Conservation (phyloP, 1,140 invertebrate genomes). For the Drosophila subobscura region DNA sequence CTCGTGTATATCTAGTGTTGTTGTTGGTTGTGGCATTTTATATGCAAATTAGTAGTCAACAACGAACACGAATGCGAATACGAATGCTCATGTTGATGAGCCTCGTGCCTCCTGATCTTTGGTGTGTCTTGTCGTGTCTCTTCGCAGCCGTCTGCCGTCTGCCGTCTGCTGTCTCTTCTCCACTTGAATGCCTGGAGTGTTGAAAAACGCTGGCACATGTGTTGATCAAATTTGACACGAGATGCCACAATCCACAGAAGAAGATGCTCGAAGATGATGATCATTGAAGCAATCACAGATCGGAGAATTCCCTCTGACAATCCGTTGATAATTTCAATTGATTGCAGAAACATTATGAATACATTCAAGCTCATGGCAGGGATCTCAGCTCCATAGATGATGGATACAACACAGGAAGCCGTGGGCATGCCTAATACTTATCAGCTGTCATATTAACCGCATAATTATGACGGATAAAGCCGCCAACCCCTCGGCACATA, state of each 20-base stretch:
- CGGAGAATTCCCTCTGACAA: neutral
- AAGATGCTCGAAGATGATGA: slow-evolving; percentile 9
- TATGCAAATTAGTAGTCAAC: slow-evolving; percentile 63
- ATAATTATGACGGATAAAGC: slow-evolving; percentile 52
- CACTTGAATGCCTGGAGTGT: slow-evolving; percentile 26
- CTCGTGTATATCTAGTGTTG: slow-evolving; percentile 16
- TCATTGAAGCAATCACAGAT: slow-evolving; percentile 12
- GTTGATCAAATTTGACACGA: slow-evolving; percentile 44
- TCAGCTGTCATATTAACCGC: slow-evolving; percentile 43
- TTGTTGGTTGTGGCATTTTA: slow-evolving; percentile 53
- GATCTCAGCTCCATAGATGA: slow-evolving; percentile 6
- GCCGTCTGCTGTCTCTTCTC: slow-evolving; percentile 15
- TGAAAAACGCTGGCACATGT: slow-evolving; percentile 48
- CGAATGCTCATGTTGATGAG: slow-evolving; percentile 43
- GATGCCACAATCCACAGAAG: neutral
- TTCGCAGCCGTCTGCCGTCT: neutral
- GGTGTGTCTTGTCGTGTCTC: slow-evolving; percentile 1
- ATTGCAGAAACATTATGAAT: neutral
- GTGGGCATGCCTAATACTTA: slow-evolving; percentile 15
- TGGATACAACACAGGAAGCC: slow-evolving; percentile 16
- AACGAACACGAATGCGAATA: slow-evolving; percentile 23
- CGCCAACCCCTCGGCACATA: slow-evolving; percentile 10
- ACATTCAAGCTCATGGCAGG: slow-evolving; percentile 2
- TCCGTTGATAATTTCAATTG: slow-evolving; percentile 10
- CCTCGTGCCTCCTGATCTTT: slow-evolving; percentile 20